These are phyloP conservation scores for Muscicapa adusta DNA, from an alignment of 2,113 vertebrate genomes.

Conservation along the genomic window DNA sequence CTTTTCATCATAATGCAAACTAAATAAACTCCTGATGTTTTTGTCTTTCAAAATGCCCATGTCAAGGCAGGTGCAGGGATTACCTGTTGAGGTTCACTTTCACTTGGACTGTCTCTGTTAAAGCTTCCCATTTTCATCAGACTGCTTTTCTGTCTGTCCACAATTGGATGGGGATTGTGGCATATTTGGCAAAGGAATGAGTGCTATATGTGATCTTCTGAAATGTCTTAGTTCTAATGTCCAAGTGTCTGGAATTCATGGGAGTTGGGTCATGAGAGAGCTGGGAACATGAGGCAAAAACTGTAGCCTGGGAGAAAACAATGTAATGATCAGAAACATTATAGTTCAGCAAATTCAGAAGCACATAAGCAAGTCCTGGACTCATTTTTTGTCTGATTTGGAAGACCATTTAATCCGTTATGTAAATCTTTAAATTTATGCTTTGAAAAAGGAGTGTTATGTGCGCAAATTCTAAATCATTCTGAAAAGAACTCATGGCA, in stretches of 20 bases:
- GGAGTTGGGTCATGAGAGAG: not conserved
- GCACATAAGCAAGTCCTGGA: not conserved
- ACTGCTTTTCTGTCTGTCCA: not conserved
- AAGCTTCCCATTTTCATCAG: not conserved
- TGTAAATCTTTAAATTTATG: not conserved
- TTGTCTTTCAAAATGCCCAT: not conserved
- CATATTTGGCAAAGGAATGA: not conserved
- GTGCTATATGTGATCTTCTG: not conserved
- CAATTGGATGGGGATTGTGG: not conserved
- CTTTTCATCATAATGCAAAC: not conserved
- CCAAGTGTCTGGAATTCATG: not conserved
- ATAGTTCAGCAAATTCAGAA: not conserved
- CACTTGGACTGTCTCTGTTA: not conserved
- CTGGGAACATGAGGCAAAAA: not conserved
- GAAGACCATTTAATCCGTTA: not conserved
- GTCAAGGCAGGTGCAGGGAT: not conserved
- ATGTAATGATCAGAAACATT: not conserved
- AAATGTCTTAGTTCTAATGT: accelerated
- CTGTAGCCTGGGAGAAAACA: not conserved
- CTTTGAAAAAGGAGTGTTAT: not conserved
- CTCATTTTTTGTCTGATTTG: not conserved
- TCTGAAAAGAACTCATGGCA: not conserved
- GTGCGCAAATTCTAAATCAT: not conserved
- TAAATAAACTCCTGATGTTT: not conserved
- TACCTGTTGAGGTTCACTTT: not conserved